These are phyloP conservation scores for Falcunculus frontatus DNA, from an alignment of 2,113 vertebrate genomes.

Conservation along the genomic window DNA sequence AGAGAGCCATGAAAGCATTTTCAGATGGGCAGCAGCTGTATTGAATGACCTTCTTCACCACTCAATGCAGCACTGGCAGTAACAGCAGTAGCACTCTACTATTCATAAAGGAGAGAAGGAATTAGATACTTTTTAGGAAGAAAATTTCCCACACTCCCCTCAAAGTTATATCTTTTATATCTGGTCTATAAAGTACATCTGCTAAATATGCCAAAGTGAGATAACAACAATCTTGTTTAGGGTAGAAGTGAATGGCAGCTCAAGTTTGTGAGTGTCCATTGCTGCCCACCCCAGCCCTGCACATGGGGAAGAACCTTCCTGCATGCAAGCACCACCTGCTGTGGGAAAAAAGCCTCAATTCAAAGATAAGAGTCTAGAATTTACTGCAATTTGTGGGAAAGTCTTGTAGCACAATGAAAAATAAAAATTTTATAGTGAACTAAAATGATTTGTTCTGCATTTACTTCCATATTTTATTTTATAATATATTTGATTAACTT, in stretches of 20 bases:
- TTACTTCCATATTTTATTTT: neutral
- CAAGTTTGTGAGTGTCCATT: accelerated
- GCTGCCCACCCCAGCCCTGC: neutral
- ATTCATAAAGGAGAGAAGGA: neutral
- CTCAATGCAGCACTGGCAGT: neutral
- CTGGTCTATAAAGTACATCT: neutral
- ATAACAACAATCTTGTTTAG: neutral
- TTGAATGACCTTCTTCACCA: neutral
- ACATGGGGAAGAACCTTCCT: neutral
- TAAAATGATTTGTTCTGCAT: neutral
- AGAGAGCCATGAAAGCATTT: neutral
- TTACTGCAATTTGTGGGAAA: neutral
- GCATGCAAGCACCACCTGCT: neutral
- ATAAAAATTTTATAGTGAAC: neutral
- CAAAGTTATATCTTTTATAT: neutral
- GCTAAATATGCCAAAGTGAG: neutral
- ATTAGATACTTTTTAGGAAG: neutral
- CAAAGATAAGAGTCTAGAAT: neutral
- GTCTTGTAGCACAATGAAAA: neutral
- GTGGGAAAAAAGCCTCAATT: neutral
- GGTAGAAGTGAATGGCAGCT: neutral
- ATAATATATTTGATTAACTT: neutral
- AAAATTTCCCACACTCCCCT: neutral
- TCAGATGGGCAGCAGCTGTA: neutral
- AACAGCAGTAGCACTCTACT: neutral